These are phyloP conservation scores for Dipus sagitta DNA, from an alignment of 2,797 vertebrate species.

Conservation along the genomic window DNA sequence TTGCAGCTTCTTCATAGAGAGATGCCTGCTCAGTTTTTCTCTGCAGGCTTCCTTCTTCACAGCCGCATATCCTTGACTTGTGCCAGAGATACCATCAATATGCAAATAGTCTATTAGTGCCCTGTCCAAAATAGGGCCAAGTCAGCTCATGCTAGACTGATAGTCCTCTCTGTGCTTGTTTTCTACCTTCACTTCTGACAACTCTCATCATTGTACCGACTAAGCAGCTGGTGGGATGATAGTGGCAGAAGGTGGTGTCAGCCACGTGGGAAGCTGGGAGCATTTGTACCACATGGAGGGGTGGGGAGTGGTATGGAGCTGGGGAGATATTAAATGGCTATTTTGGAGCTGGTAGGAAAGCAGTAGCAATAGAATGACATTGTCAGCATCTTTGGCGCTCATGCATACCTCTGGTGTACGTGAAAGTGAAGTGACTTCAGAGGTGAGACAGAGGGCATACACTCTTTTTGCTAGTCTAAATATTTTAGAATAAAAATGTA, in stretches of 20 bases:
- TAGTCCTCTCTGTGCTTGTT: not conserved
- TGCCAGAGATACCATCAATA: not conserved
- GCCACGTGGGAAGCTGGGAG: not conserved
- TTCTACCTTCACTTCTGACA: not conserved
- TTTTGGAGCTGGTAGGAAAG: not conserved
- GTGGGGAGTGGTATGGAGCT: not conserved
- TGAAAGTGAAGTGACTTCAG: not conserved
- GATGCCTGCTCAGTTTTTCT: not conserved
- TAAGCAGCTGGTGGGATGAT: not conserved
- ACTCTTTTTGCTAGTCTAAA: not conserved
- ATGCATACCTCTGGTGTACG: not conserved
- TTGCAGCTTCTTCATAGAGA: not conserved
- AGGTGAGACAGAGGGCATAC: not conserved
- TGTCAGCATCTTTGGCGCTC: not conserved
- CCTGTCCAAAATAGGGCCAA: not conserved
- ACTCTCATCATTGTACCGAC: not conserved
- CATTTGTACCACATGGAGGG: not conserved
- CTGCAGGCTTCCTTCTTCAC: constrained; percentile 10
- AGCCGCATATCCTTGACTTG: not conserved
- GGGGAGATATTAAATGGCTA: not conserved
- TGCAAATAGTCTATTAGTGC: not conserved
- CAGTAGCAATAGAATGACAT: not conserved
- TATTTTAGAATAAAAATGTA: not conserved
- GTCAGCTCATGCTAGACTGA: not conserved
- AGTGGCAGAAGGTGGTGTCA: not conserved